Conservation (phyloP, 37 sponge, comb jelly and placozoan genomes). For the Ianthella basta region DNA sequence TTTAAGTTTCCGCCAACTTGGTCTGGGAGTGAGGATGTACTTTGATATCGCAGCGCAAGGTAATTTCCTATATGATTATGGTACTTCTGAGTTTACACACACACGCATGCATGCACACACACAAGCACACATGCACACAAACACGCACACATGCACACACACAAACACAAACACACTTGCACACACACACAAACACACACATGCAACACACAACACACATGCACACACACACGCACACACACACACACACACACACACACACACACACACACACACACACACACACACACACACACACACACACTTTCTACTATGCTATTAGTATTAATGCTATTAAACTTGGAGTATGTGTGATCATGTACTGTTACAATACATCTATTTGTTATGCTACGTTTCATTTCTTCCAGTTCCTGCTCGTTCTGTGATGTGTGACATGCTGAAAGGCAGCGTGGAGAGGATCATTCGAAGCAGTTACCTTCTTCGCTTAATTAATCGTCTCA, state of each 20-base stretch:
- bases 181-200: too few relatives aligned
- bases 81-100: too few relatives aligned
- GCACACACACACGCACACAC: too few relatives aligned
- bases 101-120: too few relatives aligned
- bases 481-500: constrained; percentile 36
- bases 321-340: too few relatives aligned
- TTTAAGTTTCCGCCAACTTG: constrained; percentile 57
- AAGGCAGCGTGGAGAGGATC: constrained; percentile 76
- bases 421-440: constrained; percentile 81
- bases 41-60: constrained; percentile 43
- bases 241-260: too few relatives aligned
- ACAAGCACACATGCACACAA: too few relatives aligned
- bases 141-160: too few relatives aligned
- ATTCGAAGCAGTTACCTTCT: constrained; percentile 58
- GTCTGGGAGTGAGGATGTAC: constrained; percentile 61
- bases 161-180: neutral
- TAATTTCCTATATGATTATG: neutral
- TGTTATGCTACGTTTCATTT: neutral
- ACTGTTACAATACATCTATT: neutral
- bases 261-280: too few relatives aligned
- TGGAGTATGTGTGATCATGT: neutral
- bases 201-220: too few relatives aligned
- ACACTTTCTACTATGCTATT: too few relatives aligned
- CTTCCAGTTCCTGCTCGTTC: constrained; percentile 55
- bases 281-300: too few relatives aligned